These are phyloP conservation scores for Neosilurus mollespiculum DNA, from an alignment of 2,797 vertebrate genomes.

Conservation along the genomic window DNA sequence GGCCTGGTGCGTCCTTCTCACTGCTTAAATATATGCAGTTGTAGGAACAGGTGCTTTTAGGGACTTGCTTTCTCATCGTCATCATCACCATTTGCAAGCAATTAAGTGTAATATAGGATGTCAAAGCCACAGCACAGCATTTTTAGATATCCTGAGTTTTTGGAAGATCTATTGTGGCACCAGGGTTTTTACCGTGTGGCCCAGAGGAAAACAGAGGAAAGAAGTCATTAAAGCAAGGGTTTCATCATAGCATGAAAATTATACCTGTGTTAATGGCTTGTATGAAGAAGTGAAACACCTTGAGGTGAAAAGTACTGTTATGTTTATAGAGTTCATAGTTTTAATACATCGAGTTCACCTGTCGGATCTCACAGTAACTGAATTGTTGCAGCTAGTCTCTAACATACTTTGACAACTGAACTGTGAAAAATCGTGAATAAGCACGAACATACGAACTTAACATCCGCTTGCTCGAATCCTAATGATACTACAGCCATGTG, in stretches of 20 bases:
- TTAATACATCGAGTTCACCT: not conserved
- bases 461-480: too few relatives aligned
- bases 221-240: constrained; percentile 32
- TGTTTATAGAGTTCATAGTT: not conserved
- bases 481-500: too few relatives aligned
- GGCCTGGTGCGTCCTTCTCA: constrained; percentile 62
- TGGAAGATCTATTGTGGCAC: constrained; percentile 75
- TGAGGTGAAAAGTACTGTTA: not conserved
- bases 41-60: constrained; percentile 71
- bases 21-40: constrained; percentile 66
- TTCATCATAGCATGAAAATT: not conserved
- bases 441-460: too few relatives aligned
- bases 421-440: not conserved
- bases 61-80: constrained; percentile 58
- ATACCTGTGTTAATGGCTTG: constrained; percentile 17
- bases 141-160: constrained; percentile 71
- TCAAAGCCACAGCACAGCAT: constrained; percentile 64
- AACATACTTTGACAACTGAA: not conserved
- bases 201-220: constrained; percentile 68
- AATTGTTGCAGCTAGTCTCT: not conserved
- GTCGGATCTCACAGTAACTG: not conserved
- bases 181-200: constrained; percentile 59
- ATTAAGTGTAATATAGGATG: constrained; percentile 75
- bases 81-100: constrained; percentile 70
- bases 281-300: not conserved